These are phyloP conservation scores for Agrotis puta DNA, from an alignment of 2,888 invertebrate genomes.

Conservation along the genomic window DNA sequence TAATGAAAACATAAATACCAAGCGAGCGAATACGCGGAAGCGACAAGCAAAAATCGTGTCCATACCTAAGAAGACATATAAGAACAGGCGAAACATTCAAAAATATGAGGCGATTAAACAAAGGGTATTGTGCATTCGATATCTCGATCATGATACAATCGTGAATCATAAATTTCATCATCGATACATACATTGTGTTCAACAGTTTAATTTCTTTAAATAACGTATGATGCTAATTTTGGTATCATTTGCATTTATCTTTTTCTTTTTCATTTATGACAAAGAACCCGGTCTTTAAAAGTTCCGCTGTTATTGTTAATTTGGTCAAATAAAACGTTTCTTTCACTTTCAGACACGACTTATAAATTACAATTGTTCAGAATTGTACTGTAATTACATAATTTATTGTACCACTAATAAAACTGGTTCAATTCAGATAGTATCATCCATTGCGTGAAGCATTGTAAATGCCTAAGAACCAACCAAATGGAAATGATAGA, in stretches of 20 bases:
- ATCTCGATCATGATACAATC: constrained; percentile 60
- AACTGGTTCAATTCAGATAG: constrained; percentile 51
- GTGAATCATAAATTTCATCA: constrained; percentile 63
- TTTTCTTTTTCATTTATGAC: neutral
- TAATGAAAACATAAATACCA: constrained; percentile 16
- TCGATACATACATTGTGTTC: constrained; percentile 54
- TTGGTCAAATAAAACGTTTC: neutral
- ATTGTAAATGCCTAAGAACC: constrained; percentile 64
- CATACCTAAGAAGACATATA: constrained; percentile 32
- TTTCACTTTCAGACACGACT: constrained; percentile 3
- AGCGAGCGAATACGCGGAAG: constrained; percentile 35
- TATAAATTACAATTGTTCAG: constrained; percentile 16
- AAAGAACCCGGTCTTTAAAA: neutral
- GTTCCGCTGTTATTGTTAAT: neutral
- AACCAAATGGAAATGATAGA: constrained; percentile 64
- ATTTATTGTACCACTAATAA: constrained; percentile 41
- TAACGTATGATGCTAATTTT: constrained; percentile 18
- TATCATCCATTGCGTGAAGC: constrained; percentile 60
- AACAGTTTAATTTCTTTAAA: constrained; percentile 53
- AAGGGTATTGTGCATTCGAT: constrained; percentile 63
- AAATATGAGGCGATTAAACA: constrained; percentile 59
- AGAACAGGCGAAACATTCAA: constrained; percentile 50
- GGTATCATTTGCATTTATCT: constrained; percentile 30
- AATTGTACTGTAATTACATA: constrained; percentile 28
- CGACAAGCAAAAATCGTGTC: constrained; percentile 19